phyloP scores from a whole-genome alignment of 2,888 invertebrate genomes.

The Cylindroiulus punctatus region DNA sequence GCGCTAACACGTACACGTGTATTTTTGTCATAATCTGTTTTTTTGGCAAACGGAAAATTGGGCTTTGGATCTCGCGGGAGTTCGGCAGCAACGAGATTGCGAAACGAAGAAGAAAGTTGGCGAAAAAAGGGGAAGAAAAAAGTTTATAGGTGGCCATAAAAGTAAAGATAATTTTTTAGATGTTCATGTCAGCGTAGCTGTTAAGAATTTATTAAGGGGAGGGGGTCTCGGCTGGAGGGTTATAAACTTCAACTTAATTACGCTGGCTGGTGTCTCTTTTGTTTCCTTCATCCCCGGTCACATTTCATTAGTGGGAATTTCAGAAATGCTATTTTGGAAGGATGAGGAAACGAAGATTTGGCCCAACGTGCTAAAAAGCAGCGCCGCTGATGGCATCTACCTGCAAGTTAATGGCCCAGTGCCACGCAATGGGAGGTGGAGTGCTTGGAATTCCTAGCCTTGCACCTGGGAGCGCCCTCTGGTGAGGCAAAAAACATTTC shows the following conservation, averaged over 20 bases:
- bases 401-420: neutral
- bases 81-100: neutral
- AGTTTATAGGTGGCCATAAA: constrained; percentile 1
- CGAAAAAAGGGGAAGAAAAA: neutral
- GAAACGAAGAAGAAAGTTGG: constrained; percentile 18
- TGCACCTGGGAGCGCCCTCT: neutral
- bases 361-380: constrained; percentile 2
- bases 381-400: neutral
- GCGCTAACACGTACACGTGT: constrained; percentile 10
- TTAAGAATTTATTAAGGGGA: constrained; percentile 18
- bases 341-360: neutral
- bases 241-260: constrained; percentile 18
- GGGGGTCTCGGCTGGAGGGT: neutral
- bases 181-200: constrained; percentile 11
- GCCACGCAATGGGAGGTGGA: neutral
- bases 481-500: too few relatives aligned
- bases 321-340: neutral
- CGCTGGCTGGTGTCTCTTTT: neutral
- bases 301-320: constrained; percentile 18
- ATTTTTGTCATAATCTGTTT: constrained; percentile 18
- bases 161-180: constrained; percentile 18
- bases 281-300: neutral
- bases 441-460: neutral
- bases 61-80: neutral
- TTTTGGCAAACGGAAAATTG: constrained; percentile 18